These are phyloP conservation scores for Tiliacea citrago DNA, from an alignment of 2,888 invertebrate genomes.

Conservation along the genomic window DNA sequence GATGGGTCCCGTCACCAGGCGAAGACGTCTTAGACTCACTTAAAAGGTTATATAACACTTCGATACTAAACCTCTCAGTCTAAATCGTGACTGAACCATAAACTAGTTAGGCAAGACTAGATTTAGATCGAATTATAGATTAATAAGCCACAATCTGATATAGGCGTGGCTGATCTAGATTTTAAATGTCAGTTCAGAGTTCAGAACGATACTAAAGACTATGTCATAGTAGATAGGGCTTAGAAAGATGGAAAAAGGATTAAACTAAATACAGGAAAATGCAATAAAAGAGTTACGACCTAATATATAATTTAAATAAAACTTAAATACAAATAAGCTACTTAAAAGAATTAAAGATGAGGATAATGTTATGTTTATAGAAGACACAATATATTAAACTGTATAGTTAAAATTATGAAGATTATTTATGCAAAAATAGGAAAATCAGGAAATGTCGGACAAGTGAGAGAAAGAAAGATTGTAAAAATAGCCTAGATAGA, in stretches of 20 bases:
- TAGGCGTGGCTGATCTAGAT: conserved; percentile 59
- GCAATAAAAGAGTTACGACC: not conserved
- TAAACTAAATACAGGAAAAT: not conserved
- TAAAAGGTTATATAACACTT: conserved; percentile 18
- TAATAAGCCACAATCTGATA: conserved; percentile 38
- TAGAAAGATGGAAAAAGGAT: too few species aligned
- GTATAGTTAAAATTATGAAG: too few species aligned
- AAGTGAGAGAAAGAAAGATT: not conserved
- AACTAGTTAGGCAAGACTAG: conserved; percentile 50
- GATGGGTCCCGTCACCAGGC: too few species aligned
- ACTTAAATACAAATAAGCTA: not conserved
- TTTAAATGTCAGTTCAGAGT: conserved; percentile 54
- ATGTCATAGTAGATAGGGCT: not conserved
- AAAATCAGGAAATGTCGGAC: too few species aligned
- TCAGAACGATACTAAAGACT: not conserved
- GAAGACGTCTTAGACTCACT: not conserved
- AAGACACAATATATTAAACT: not conserved
- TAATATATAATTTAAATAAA: not conserved
- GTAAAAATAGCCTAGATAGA: too few species aligned
- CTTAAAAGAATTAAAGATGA: not conserved
- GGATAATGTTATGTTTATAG: not conserved
- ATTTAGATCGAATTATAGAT: conserved; percentile 47
- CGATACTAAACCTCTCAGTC: not conserved
- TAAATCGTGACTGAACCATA: conserved; percentile 26
- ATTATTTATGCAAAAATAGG: not conserved